Evolutionary conservation across 2,797 vertebrate genomes (phyloP), one percentile per base, ranked within the genome.

Genomic region (Echeneis naucrates): DNA sequence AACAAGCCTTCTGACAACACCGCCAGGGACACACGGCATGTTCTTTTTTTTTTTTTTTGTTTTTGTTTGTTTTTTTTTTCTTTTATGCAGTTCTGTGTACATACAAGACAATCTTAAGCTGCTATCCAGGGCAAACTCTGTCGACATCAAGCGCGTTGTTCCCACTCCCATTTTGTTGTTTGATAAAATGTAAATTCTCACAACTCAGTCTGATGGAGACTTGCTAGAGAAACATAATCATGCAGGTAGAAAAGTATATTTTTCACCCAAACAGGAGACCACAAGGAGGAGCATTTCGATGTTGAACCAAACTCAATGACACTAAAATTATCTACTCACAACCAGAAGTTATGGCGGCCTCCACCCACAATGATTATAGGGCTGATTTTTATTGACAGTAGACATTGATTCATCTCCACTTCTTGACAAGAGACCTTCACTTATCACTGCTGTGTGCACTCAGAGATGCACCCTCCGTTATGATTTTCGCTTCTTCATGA

Each of bases 1-100:
- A 82, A 78, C 85, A 85, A 83, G 80, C 52, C 54, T 53, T 50
- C 71, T 67, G 75, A 87, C 75, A 81, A 76, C 69, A 54, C 60
- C 12, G 11, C 69, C 40, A 77, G 77, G 84, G 79, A 88, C 56
- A 45, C 42, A 47, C 21, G 0, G 54, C 60, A 59, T 87, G 83
- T 74, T 86, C 73, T 82, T 40, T n/a, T n/a, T n/a, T n/a, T n/a
- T n/a, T n/a, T n/a, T n/a, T n/a, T n/a, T n/a, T n/a, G n/a, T n/a
- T n/a, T 44, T 65, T 60, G n/a, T n/a, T n/a, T n/a, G n/a, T n/a
- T n/a, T n/a, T n/a, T n/a, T n/a, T 44, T 65, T 60, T 58, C 63
- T 78, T 76, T 75, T 64, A 81, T 71, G 72, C 72, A 35, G 63
- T 63, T 78, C 56, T 86, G 74, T 84, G 53, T 71, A 64, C 70